Conservation (phyloP, 1,140 invertebrate species). For the Phymastichus coffea region DNA sequence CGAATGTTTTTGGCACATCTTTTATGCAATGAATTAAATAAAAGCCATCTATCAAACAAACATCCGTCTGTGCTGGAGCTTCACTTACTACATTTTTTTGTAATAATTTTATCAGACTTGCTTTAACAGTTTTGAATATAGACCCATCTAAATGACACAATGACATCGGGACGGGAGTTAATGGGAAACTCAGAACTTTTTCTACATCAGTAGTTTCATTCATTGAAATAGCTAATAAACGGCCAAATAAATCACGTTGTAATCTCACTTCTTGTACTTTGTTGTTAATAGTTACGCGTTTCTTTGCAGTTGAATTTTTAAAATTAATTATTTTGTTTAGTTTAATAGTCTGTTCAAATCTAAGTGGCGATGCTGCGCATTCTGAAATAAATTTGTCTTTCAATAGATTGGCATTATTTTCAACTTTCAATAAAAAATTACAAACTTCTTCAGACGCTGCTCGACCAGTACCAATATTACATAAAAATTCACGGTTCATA, state of each 20-base stretch:
- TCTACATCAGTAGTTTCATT: constrained; percentile 31
- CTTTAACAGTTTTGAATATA: background rate
- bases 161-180: constrained; percentile 36
- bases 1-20: constrained; percentile 11
- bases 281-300: constrained; percentile 12
- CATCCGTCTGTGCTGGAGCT: background rate
- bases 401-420: background rate
- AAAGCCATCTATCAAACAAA: background rate
- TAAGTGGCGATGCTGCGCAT: background rate
- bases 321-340: constrained; percentile 22
- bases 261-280: constrained; percentile 27
- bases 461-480: constrained; percentile 27
- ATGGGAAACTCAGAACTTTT: constrained; percentile 27
- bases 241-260: constrained; percentile 38
- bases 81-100: background rate
- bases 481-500: background rate
- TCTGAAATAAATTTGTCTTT: constrained; percentile 24
- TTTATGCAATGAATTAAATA: background rate
- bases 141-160: constrained; percentile 25
- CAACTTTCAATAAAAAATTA: constrained; percentile 9
- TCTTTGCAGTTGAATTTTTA: constrained; percentile 7
- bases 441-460: background rate
- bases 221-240: constrained; percentile 31
- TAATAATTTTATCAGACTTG: background rate
- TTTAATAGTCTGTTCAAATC: constrained; percentile 28